These are phyloP conservation scores for Loriculus beryllinus DNA, from an alignment of 2,797 vertebrate species.

Conservation along the genomic window DNA sequence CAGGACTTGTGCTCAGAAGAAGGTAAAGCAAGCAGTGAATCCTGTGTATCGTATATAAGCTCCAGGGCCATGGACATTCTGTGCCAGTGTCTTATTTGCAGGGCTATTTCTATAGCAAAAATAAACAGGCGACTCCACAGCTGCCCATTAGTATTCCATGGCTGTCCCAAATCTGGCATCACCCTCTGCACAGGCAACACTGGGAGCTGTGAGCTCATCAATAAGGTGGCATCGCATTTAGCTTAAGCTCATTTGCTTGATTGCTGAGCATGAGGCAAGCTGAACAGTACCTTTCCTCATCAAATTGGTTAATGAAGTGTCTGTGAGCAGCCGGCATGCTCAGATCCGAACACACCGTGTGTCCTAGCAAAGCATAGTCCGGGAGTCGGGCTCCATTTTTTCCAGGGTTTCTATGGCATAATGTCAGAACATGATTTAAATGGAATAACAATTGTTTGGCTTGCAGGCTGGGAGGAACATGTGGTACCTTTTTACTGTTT, in stretches of 20 bases:
- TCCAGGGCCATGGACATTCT: not conserved
- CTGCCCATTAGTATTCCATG: conserved; percentile 72
- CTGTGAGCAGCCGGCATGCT: not conserved
- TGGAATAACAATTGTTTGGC: conserved; percentile 23
- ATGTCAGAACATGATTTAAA: conserved; percentile 41
- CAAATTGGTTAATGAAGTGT: not conserved
- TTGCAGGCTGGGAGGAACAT: conserved; percentile 1
- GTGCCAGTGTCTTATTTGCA: conserved; percentile 19
- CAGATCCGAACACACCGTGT: not conserved
- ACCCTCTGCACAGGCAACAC: not conserved
- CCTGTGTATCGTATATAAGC: not conserved
- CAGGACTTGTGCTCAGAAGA: not conserved
- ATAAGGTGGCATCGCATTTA: not conserved
- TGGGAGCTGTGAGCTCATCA: conserved; percentile 13
- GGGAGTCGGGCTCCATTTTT: not conserved
- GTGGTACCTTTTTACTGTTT: not conserved
- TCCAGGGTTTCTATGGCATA: not conserved
- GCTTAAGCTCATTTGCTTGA: not conserved
- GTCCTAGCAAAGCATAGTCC: not conserved
- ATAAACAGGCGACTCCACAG: conserved; percentile 55
- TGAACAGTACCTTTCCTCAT: rapidly evolving
- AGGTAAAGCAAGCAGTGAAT: not conserved
- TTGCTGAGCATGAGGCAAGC: not conserved
- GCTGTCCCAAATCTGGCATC: conserved; percentile 47
- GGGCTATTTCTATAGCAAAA: conserved; percentile 14